Percentiles rank a stretch among this genome's conserved stretches.
Evolutionary conservation across 2,888 invertebrate genomes (phyloP).

Genomic region (Drosophila phalerata): DNA sequence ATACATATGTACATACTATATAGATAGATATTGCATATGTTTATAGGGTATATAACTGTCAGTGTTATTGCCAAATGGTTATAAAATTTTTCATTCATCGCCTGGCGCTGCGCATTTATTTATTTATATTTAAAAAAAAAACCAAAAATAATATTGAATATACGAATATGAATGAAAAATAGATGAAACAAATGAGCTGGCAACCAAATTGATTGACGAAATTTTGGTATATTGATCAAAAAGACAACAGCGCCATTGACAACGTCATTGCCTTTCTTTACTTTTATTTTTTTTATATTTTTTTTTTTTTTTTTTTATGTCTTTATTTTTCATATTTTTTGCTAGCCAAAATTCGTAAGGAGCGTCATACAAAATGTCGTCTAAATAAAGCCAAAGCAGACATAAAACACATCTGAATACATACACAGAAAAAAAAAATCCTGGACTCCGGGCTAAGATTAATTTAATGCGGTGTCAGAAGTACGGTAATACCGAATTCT

Average conservation of each 20-base stretch:
- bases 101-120: constrained; percentile 47
- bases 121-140: constrained; percentile 44
- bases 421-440: no score
- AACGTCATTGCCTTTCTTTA: constrained; percentile 52
- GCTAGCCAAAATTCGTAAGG: constrained; percentile 18
- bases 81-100: constrained; percentile 56
- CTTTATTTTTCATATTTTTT: constrained; percentile 8
- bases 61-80: constrained; percentile 41
- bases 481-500: no score
- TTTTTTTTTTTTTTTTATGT: constrained; percentile 23
- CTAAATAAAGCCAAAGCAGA: constrained; percentile 32
- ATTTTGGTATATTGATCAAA: constrained; percentile 72
- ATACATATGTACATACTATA: no score
- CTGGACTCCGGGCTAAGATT: no score
- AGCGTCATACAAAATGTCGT: constrained; percentile 15
- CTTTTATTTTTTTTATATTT: constrained; percentile 3
- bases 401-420: constrained; percentile 17
- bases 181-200: constrained; percentile 43
- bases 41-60: constrained; percentile 32
- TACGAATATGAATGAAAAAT: constrained; percentile 65
- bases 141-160: constrained; percentile 39
- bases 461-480: no score
- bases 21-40: background rate
- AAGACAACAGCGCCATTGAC: constrained; percentile 32
- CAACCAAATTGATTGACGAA: constrained; percentile 68